Base-by-base conservation (phyloP, 2,113 vertebrate species). In the Aptenodytes patagonicus region DNA sequence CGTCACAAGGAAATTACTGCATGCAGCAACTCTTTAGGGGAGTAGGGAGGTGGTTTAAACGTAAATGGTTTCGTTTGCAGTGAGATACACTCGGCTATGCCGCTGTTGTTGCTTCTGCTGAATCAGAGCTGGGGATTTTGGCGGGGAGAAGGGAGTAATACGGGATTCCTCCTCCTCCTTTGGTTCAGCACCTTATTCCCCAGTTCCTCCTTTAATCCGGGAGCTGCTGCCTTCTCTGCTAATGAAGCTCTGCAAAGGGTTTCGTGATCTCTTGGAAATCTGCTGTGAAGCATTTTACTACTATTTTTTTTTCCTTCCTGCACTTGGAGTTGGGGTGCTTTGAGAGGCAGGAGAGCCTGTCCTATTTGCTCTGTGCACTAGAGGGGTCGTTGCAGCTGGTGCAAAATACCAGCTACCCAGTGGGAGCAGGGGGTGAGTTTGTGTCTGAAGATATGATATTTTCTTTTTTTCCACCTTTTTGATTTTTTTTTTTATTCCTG, bases 41-140 rank as follows among this genome's bases (percentile, higher is more conserved):
- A 85, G 75, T 36, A 68, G 89, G 81, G 40, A 87, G 81, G 78
- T 80, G 82, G 71, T 94, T 91, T 91, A 80, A 95, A 88, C 2
- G 12, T 55, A 54, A 95, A 83, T 83, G 78, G 71, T 57, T 94
- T 86, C 16, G 14, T 89, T 95, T 90, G 82, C 84, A 73, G 66
- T 22, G 75, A 83, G 93, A 52, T 80, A 25, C 42, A 13, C 73
- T 54, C 52, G 65, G n/a, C 54, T 82, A 3, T 66, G 78, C 84
- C 76, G 65, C 44, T 60, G 16, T 0, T 88, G 40, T 10, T 65
- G 36, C 87, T 91, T 87, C 84, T 96, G 94, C 91, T 96, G 66
- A 91, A 91, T 93, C 78, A 57, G 94, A 95, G 92, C 92, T 80
- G 55, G 73, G 73, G 65, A 76, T 92, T 90, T 91, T 76, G 82